phyloP scores from a whole-genome alignment of 92 coral and sea anemone genomes.

The Montipora capitata region DNA sequence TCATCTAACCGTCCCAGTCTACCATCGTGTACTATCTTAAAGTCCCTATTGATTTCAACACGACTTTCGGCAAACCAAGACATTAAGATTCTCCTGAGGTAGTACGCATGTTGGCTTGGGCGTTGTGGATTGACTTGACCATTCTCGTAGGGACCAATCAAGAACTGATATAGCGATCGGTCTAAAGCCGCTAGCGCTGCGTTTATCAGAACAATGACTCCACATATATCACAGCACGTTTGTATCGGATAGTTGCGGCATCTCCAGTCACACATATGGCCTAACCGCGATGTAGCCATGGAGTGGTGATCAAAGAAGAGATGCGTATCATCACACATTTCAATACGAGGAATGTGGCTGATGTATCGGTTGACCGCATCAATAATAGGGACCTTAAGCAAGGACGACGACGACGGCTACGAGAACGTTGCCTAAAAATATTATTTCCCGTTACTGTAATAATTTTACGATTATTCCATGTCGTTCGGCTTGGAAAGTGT shows the following conservation, averaged over 20 bases:
- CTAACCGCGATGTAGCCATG: slow-evolving; percentile 29
- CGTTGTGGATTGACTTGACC: slow-evolving; percentile 30
- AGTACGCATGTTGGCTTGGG: slow-evolving; percentile 45
- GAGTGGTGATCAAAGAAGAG: slow-evolving; percentile 43
- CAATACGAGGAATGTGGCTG: slow-evolving; percentile 47
- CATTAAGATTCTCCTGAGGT: slow-evolving; percentile 34
- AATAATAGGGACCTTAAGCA: too few species aligned
- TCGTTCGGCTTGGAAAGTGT: too few species aligned
- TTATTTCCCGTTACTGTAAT: too few species aligned
- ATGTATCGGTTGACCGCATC: slow-evolving; percentile 33
- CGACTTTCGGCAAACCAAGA: slow-evolving; percentile 52
- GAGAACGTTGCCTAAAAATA: too few species aligned
- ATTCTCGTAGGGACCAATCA: slow-evolving; percentile 45
- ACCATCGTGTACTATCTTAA: too few species aligned
- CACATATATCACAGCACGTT: slow-evolving; percentile 46
- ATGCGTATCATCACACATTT: slow-evolving; percentile 20
- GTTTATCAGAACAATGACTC: slow-evolving; percentile 31
- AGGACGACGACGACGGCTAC: too few species aligned
- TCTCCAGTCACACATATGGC: slow-evolving; percentile 48
- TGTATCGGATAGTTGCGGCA: slow-evolving; percentile 59
- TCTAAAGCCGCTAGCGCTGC: slow-evolving; percentile 59
- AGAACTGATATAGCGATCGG: slow-evolving; percentile 18
- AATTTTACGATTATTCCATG: too few species aligned
- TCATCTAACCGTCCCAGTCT: too few species aligned
- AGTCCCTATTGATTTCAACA: slow-evolving; percentile 24